Base-by-base conservation (phyloP, 2,113 vertebrate genomes). In the Labrus mixtus region DNA sequence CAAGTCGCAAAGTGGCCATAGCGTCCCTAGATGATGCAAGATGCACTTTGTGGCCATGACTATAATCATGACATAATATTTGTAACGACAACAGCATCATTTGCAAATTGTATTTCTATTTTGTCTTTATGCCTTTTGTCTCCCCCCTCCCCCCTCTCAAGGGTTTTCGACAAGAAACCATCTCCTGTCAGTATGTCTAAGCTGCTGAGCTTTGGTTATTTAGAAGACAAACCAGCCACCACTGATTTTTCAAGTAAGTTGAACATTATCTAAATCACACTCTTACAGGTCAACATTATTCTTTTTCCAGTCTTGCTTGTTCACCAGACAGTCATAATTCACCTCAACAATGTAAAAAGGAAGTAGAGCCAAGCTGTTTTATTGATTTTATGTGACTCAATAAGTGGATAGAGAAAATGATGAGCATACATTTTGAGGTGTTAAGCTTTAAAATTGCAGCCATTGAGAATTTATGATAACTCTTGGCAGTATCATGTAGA, bases 131-230 rank as follows among this genome's bases (percentile, higher is more conserved):
- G 1, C 36, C 13, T 76, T 62, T 73, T 9, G 3, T 79, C 6
- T 60, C 29, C 29, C 25, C 25, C 3, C 1, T 3, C 25, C 25
- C 25, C 29, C 29, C 29, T 75, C 17, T 76, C 48, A 9, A 95
- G 93, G 62, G 56, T 81, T 4, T 72, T 58, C 68, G 84, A 87
- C 60, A 94, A 91, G 91, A 94, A 85, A 50, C 63, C 84, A 7
- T 33, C 85, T 8, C 92, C 94, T 10, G 79, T 93, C 17, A 76
- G 84, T 89, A 95, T 95, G 94, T 90, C 92, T 0, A 95, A 92
- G 79, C 86, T 95, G 53, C 19, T 95, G 81, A 92, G 94, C 75
- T 94, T 94, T 45, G 94, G 93, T 55, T 95, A 95, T 56, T 77
- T 65, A 17, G 91, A 85, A n/a, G 88, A 90, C 3, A 45, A 82